Conservation (phyloP, 2,797 vertebrate species). For the Nasua narica region DNA sequence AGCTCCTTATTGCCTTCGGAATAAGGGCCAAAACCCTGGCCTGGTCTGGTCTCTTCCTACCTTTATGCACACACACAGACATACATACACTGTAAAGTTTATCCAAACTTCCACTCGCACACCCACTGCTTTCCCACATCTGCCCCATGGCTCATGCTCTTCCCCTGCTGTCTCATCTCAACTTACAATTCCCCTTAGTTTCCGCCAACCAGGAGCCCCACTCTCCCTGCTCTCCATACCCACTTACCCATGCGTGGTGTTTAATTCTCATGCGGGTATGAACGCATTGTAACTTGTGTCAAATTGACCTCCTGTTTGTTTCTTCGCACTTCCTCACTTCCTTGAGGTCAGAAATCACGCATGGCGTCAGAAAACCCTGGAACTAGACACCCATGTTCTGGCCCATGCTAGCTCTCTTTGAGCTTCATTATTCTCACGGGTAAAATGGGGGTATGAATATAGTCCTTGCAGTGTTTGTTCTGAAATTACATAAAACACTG, state of each 20-base stretch:
- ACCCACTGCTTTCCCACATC: constrained; percentile 73
- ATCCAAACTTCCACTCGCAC: constrained; percentile 55
- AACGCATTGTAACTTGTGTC: background rate
- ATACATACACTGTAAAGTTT: background rate
- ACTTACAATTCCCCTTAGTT: background rate
- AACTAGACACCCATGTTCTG: background rate
- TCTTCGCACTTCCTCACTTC: constrained; percentile 34
- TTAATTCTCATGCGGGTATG: background rate
- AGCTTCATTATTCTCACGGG: background rate
- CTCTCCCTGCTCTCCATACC: background rate
- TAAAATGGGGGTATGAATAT: background rate
- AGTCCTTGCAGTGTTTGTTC: background rate
- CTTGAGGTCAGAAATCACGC: background rate
- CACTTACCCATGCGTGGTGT: background rate
- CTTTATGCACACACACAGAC: constrained; percentile 23
- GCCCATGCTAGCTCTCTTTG: background rate
- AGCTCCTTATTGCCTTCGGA: constrained; percentile 67
- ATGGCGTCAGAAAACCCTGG: background rate
- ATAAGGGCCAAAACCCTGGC: constrained; percentile 63
- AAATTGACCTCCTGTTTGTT: background rate
- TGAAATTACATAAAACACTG: background rate
- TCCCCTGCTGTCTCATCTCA: constrained; percentile 19
- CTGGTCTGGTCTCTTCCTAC: constrained; percentile 61
- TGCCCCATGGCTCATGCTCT: constrained; percentile 2
- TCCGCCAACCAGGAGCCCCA: background rate